A percentile compares a stretch with the other conserved stretches of the same genome.
phyloP scores from a whole-genome alignment of 2,888 invertebrate genomes.

The Alitta virens region DNA sequence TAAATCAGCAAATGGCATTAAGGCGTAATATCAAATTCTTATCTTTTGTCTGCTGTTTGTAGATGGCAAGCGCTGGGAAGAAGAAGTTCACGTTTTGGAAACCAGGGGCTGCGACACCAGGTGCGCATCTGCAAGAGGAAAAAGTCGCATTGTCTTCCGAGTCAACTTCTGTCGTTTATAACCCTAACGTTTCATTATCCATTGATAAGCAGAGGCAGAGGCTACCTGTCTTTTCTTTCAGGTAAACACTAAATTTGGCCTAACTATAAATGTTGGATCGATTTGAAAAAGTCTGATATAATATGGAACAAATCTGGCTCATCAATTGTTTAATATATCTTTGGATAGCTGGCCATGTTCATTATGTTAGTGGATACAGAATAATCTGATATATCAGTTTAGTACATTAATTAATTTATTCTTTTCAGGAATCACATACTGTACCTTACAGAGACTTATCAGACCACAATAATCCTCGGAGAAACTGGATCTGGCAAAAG shows the following conservation, averaged over 20 bases:
- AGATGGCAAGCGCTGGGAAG: no score
- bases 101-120: slow-evolving; percentile 28
- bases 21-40: no score
- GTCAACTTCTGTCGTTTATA: slow-evolving; percentile 59
- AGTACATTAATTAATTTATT: slow-evolving; percentile 43
- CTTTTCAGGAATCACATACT: slow-evolving; percentile 76
- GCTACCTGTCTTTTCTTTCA: slow-evolving; percentile 72
- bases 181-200: slow-evolving; percentile 79
- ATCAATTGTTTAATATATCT: no score
- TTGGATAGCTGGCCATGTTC: no score
- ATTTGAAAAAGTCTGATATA: no score
- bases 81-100: slow-evolving; percentile 23
- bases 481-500: slow-evolving; percentile 96
- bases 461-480: slow-evolving; percentile 78
- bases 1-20: no score
- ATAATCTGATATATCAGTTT: background rate
- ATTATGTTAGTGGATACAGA: background rate
- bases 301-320: no score
- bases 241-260: no score
- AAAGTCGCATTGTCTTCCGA: slow-evolving; percentile 12
- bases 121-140: slow-evolving; percentile 28
- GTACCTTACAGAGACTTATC: slow-evolving; percentile 84
- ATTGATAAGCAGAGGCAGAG: slow-evolving; percentile 80
- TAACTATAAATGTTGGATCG: no score
- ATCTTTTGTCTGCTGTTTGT: no score